Percentiles rank a stretch among this genome's conserved stretches.
Conservation (phyloP, 2,888 invertebrate genomes). For the Calephelis perditalis region DNA sequence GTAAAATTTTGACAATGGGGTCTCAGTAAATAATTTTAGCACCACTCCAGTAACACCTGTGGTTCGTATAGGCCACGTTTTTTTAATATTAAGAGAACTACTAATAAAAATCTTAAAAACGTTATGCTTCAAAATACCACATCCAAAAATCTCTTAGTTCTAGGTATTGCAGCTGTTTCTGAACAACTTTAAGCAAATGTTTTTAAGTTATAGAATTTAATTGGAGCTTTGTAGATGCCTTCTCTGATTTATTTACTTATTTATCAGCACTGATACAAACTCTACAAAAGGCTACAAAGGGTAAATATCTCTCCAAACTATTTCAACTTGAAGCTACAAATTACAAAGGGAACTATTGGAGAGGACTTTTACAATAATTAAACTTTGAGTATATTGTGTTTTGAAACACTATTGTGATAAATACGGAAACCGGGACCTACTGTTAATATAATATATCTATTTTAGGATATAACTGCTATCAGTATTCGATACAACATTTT, state of each 20-base stretch:
- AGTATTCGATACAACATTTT: too few relatives aligned
- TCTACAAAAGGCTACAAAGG: background rate
- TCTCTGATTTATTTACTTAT: conserved; percentile 10
- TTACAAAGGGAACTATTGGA: conserved; percentile 6
- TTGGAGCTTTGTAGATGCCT: conserved; percentile 7
- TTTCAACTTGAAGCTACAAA: background rate
- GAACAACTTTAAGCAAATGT: conserved; percentile 2
- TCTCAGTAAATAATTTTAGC: too few relatives aligned
- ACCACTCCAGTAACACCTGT: too few relatives aligned
- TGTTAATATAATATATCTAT: too few relatives aligned
- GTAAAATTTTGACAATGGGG: too few relatives aligned
- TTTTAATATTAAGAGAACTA: too few relatives aligned
- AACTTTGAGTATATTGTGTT: background rate
- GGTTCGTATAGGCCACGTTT: too few relatives aligned
- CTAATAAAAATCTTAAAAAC: too few relatives aligned
- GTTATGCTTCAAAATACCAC: background rate
- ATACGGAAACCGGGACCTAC: too few relatives aligned
- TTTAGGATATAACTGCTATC: too few relatives aligned
- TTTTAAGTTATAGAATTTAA: conserved; percentile 7
- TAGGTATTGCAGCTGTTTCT: background rate
- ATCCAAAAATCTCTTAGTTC: background rate
- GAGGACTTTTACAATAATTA: background rate
- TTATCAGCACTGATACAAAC: background rate
- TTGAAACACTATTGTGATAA: background rate
- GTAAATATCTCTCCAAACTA: background rate